A percentile compares a stretch with the other conserved stretches of the same genome.
Conservation (phyloP, 23 tunicate species). For the Aplidium turbinatum region DNA sequence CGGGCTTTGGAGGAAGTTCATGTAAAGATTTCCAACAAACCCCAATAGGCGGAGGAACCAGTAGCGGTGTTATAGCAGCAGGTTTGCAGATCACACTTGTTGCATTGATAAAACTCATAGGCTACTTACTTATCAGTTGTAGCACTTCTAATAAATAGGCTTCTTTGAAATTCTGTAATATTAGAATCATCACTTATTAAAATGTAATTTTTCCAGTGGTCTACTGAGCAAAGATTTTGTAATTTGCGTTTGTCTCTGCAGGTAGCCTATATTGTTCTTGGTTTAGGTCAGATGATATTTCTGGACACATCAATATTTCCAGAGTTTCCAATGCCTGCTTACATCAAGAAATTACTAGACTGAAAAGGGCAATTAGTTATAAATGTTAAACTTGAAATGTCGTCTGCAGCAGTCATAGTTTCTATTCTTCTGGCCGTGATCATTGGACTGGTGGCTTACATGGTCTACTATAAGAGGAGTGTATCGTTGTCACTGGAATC, state of each 20-base stretch:
- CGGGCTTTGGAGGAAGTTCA: conserved; percentile 30
- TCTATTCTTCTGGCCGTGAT: conserved; percentile 10
- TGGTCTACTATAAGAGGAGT: conserved; percentile 33
- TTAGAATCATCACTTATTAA: too few relatives aligned
- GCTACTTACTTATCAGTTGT: too few relatives aligned
- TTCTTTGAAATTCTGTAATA: too few relatives aligned
- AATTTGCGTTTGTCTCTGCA: too few relatives aligned
- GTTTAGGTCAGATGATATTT: too few relatives aligned
- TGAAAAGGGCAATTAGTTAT: not conserved
- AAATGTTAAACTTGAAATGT: not conserved
- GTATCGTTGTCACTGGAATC: conserved; percentile 25
- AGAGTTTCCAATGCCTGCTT: too few relatives aligned
- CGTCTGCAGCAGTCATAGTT: conserved; percentile 38
- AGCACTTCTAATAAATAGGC: too few relatives aligned
- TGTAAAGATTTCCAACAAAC: conserved; percentile 12
- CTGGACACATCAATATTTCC: too few relatives aligned
- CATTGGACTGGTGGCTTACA: conserved; percentile 28
- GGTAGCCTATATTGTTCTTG: too few relatives aligned
- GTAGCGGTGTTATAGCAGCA: conserved; percentile 42
- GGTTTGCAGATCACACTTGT: not conserved
- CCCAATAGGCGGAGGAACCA: conserved; percentile 1
- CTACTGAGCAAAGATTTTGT: too few relatives aligned
- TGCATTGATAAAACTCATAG: not conserved
- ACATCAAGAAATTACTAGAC: too few relatives aligned
- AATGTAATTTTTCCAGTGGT: too few relatives aligned